phyloP scores from a whole-genome alignment of 2,888 invertebrate species.

The Dicyrtoma fusca region DNA sequence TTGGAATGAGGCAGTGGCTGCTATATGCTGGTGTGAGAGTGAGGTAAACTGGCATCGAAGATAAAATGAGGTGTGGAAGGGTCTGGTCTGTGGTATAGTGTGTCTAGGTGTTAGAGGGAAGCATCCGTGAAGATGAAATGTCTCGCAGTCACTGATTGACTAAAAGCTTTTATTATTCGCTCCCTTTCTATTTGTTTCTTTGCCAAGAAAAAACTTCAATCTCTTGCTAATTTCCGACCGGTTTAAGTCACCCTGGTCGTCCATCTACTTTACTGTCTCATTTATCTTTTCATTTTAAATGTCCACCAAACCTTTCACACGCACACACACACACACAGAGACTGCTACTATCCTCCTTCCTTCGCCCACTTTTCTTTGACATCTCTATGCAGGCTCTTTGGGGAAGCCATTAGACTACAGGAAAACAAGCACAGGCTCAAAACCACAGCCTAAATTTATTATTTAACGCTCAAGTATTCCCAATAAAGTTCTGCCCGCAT shows the following conservation, averaged over 20 bases:
- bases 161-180: slow-evolving; percentile 31
- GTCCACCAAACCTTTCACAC: background rate
- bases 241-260: slow-evolving; percentile 29
- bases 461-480: too few species aligned
- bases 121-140: slow-evolving; percentile 11
- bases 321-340: too few species aligned
- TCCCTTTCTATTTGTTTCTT: background rate
- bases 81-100: background rate
- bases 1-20: too few species aligned
- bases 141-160: slow-evolving; percentile 28
- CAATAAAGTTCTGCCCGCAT: too few species aligned
- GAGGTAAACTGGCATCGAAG: too few species aligned
- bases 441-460: too few species aligned
- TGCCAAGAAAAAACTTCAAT: slow-evolving; percentile 15
- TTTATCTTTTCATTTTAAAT: slow-evolving; percentile 29
- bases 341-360: too few species aligned
- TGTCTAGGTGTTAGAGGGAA: background rate
- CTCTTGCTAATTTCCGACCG: slow-evolving; percentile 24
- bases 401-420: too few species aligned
- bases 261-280: slow-evolving; percentile 28
- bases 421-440: too few species aligned
- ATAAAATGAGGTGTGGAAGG: background rate
- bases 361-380: too few species aligned
- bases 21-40: too few species aligned
- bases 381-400: too few species aligned